A percentile compares a stretch with the other conserved stretches of the same genome.
phyloP scores from a whole-genome alignment of 1,140 invertebrate genomes.

The Hylaeus anthracinus region DNA sequence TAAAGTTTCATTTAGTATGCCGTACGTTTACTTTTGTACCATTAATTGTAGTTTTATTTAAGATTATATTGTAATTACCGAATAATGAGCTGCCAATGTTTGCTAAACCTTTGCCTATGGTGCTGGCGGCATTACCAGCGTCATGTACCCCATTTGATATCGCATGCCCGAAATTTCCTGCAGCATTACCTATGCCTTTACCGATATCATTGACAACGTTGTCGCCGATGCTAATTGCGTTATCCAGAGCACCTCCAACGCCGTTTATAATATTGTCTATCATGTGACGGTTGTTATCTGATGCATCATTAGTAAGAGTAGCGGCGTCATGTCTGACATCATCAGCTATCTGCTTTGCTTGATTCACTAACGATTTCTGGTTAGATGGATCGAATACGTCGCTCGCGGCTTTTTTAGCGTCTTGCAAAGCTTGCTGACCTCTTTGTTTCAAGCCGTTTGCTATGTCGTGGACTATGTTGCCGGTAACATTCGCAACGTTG shows the following conservation, averaged over 20 bases:
- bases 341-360: background rate
- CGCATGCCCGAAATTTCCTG: background rate
- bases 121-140: background rate
- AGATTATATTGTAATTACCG: background rate
- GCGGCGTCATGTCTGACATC: background rate
- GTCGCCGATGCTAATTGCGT: background rate
- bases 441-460: background rate
- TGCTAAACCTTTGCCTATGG: background rate
- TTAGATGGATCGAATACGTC: background rate
- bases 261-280: background rate
- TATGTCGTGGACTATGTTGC: background rate
- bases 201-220: background rate
- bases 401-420: background rate
- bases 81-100: background rate
- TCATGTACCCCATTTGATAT: no score
- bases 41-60: background rate
- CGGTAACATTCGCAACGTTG: background rate
- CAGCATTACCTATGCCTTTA: background rate
- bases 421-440: background rate
- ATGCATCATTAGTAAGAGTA: background rate
- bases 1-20: background rate
- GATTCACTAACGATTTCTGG: no score
- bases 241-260: background rate
- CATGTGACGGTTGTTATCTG: background rate
- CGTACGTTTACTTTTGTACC: background rate